Evolutionary conservation across 2,113 vertebrate species (phyloP).

Genomic region (Sceloporus tristichus): DNA sequence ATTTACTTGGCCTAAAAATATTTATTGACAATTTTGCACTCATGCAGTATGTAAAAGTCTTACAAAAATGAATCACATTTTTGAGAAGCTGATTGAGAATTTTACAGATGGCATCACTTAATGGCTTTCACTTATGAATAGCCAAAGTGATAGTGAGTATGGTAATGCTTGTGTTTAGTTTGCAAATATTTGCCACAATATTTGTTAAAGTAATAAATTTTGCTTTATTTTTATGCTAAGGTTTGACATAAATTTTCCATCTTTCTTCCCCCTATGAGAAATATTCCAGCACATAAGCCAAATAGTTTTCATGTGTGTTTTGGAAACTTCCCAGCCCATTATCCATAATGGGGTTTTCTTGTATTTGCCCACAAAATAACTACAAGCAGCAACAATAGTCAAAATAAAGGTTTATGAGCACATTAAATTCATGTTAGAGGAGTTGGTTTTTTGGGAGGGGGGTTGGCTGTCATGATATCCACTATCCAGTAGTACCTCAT

Average conservation of each 20-base stretch:
- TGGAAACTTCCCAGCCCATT: not conserved
- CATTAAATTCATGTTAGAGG: not conserved
- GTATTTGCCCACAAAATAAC: not conserved
- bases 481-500: not conserved
- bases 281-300: not conserved
- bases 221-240: not conserved
- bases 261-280: not conserved
- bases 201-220: not conserved
- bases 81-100: rapidly evolving
- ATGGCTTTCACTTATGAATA: not conserved
- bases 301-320: rapidly evolving
- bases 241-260: conserved; percentile 8
- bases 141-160: not conserved
- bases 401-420: not conserved
- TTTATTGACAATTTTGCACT: not conserved
- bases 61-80: not conserved
- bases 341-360: not conserved
- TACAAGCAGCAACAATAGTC: not conserved
- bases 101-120: not conserved
- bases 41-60: not conserved
- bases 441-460: not conserved
- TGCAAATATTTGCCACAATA: not conserved
- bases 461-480: not conserved
- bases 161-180: rapidly evolving
- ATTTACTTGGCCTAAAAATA: not conserved